Percentiles rank a stretch among this genome's conserved stretches.
These are phyloP conservation scores for Tetragonisca angustula DNA, from an alignment of 2,888 invertebrate genomes.

Conservation along the genomic window DNA sequence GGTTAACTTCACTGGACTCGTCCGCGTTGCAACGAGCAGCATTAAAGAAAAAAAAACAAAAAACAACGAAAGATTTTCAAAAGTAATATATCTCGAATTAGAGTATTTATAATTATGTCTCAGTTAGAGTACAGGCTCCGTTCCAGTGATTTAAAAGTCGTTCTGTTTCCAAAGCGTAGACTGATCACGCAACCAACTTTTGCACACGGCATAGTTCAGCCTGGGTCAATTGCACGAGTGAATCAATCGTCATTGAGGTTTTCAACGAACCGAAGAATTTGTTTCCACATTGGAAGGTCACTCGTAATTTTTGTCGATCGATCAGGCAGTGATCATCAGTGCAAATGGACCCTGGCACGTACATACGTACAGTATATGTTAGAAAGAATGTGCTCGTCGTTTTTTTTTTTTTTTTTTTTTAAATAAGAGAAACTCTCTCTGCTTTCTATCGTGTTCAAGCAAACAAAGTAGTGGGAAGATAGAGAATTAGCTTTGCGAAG, in stretches of 20 bases:
- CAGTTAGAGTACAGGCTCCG: conserved; percentile 39
- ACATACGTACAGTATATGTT: neutral
- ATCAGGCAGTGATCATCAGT: neutral
- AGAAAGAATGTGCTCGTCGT: neutral
- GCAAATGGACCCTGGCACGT: neutral
- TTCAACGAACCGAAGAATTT: too few relatives aligned
- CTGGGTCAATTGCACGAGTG: neutral
- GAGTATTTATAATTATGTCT: conserved; percentile 6
- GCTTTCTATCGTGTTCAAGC: neutral
- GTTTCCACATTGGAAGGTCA: too few relatives aligned
- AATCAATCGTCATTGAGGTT: neutral
- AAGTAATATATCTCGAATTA: conserved; percentile 39
- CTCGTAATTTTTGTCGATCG: neutral
- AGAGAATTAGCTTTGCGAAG: neutral
- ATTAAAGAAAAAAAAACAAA: neutral
- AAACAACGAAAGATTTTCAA: conserved; percentile 39
- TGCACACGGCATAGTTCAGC: neutral
- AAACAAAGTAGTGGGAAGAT: neutral
- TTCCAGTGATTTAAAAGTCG: conserved; percentile 30
- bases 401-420: too few relatives aligned
- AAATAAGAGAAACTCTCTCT: neutral
- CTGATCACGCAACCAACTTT: neutral
- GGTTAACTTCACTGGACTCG: conserved; percentile 25
- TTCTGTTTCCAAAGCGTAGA: neutral
- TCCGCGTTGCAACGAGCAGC: conserved; percentile 57